These are phyloP conservation scores for Petaurus breviceps DNA, from an alignment of 2,113 vertebrate genomes.

Conservation along the genomic window DNA sequence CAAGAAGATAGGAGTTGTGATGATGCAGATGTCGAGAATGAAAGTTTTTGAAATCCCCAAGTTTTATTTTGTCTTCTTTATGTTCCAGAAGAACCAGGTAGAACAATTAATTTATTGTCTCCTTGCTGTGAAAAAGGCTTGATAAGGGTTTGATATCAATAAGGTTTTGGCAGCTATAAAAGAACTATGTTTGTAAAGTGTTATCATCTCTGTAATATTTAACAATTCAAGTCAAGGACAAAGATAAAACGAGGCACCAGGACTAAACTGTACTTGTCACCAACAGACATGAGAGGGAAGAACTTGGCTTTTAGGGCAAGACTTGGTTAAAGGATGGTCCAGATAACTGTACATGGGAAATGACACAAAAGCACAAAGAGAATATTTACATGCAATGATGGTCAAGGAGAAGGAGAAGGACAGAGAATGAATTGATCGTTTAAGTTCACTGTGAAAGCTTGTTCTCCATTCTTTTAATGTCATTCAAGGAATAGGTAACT, in stretches of 20 bases:
- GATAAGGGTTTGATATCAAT: background rate
- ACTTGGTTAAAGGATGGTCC: background rate
- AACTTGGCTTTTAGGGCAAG: background rate
- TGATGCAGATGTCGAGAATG: background rate
- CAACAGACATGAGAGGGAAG: background rate
- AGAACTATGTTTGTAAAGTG: background rate
- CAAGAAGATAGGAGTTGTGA: background rate
- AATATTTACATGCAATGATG: background rate
- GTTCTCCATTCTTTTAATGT: background rate
- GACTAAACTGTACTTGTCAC: background rate
- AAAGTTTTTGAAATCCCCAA: background rate
- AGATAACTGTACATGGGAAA: background rate
- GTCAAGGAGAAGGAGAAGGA: background rate
- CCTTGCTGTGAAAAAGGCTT: background rate
- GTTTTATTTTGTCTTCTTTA: background rate
- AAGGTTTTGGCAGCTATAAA: background rate
- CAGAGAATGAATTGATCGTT: background rate
- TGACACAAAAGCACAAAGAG: background rate
- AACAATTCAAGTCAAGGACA: background rate
- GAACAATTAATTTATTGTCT: background rate
- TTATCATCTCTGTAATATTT: background rate
- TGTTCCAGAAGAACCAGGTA: background rate
- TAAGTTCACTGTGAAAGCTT: background rate
- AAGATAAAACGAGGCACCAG: background rate
- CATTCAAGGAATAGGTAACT: background rate